These are phyloP conservation scores for Passerina amoena DNA, from an alignment of 2,113 vertebrate species.

Conservation along the genomic window DNA sequence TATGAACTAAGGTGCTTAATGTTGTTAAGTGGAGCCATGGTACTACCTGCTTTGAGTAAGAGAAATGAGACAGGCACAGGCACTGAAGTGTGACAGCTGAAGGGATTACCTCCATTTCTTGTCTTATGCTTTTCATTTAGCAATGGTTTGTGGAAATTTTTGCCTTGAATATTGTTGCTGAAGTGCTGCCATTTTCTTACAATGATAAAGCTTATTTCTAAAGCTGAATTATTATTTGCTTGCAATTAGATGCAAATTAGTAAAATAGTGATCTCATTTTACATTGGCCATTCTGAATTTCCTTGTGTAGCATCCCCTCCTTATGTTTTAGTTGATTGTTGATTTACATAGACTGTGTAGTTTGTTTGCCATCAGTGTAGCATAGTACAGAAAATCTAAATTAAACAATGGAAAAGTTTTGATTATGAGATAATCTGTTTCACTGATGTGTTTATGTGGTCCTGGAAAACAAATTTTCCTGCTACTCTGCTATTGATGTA, in stretches of 20 bases:
- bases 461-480: neutral
- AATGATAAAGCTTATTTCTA: neutral
- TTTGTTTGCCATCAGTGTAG: neutral
- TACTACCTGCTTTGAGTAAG: neutral
- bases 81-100: neutral
- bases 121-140: neutral
- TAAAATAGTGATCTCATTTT: neutral
- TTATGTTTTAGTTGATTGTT: neutral
- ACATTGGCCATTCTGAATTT: neutral
- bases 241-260: neutral
- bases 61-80: neutral
- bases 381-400: neutral
- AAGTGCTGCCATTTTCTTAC: neutral
- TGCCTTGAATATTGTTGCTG: neutral
- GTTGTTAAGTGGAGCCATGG: neutral
- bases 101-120: neutral
- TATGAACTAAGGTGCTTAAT: neutral
- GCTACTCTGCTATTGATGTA: neutral
- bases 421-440: neutral
- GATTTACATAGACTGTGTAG: neutral
- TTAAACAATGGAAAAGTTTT: neutral
- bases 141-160: neutral
- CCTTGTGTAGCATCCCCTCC: neutral
- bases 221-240: neutral
- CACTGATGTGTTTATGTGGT: neutral